Base-by-base conservation (phyloP, 2,888 invertebrate genomes). In the Aquatica leii region DNA sequence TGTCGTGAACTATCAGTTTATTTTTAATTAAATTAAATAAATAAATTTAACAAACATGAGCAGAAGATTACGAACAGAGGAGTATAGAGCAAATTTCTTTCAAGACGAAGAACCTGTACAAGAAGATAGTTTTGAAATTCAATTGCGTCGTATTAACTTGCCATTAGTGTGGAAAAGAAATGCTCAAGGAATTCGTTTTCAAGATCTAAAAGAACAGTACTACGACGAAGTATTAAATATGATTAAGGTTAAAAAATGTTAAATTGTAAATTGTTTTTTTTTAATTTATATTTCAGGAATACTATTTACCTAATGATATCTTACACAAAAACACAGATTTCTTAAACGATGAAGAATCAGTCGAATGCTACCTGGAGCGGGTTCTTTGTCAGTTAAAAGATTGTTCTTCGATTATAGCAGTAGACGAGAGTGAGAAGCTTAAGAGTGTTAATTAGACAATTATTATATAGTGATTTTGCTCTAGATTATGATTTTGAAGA, bases 91-190 rank as follows among this genome's bases (percentile, higher is more conserved):
- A 54, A 74, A 71, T 51, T 67, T 70, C 0, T 69, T 70, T 17
- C 68, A 77, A 3, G 75, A 75, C 55, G 73, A 75, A 21, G 80
- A 80, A 37, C 72, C 24, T 24, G n/a, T 76, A 59, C 77, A 78
- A 17, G 78, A 78, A 48, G 78, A 78, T 40, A 76, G 76, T 62
- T 43, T 77, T 12, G 73, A 78, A 49, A 56, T 69, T 55, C 68
- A 67, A 48, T 66, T 66, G 61, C 73, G 76, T 64, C 67, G 72
- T 40, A 77, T 78, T 37, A 76, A 73, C 58, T 76, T 75, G 0
- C 79, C 80, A 0, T 43, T 80, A 3, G 56, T 76, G 21, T 81
- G 80, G 80, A 72, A 71, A 35, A 68, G 73, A 18, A 62, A 78
- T 15, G 67, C 69, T 4, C 68, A 62, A 6, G 79, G 79, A 2